Evolutionary conservation across 2,888 invertebrate genomes (phyloP), one percentile per base, ranked within the genome.

Genomic region (Minunthozetes semirufus): DNA sequence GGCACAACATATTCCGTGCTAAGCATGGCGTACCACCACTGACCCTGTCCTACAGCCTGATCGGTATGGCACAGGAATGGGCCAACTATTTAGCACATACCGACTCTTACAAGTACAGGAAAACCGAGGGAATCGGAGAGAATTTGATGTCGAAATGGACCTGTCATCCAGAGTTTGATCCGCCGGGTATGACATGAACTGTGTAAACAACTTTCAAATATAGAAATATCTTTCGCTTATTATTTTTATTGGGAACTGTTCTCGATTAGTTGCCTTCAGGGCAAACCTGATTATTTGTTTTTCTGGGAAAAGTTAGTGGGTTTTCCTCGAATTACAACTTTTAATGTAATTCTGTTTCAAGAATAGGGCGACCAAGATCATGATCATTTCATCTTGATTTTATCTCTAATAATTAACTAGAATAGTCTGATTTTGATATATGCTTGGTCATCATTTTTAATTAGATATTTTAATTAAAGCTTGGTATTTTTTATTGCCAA

Each of bases 71-170:
- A 72, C 93, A 93, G 83, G 89, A 90, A 56, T 93, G 92, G 92
- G 93, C 93, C 6, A 92, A 93, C 83, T 89, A 92, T 80, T 84
- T 93, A 80, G 92, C 92, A 15, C 89, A 90, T 82, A 90, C 89
- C 4, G 89, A 91, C 81, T 88, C 88, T 80, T 90, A 92, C 84
- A 89, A 91, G 83, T 82, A 84, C 77, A 86, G 90, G 78, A 46
- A 46, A 0, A 19, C 1, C 3, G 17, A 70, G 11, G 46, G 19
- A 1, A 15, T 46, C 42, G 92, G 92, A 0, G 90, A 92, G 82
- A 91, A 91, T 83, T 84, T 91, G 63, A 46, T 73, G 22, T 50
- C 27, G n/a, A 74, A 63, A 25, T 70, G 70, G 70, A 48, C 70
- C 15, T 46, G 48, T 46, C 48, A 70, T 70, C 70, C 70, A 17